Evolutionary conservation across 1,140 invertebrate species (phyloP), one percentile per base, ranked within the genome.

Genomic region (Colletes latitarsis): DNA sequence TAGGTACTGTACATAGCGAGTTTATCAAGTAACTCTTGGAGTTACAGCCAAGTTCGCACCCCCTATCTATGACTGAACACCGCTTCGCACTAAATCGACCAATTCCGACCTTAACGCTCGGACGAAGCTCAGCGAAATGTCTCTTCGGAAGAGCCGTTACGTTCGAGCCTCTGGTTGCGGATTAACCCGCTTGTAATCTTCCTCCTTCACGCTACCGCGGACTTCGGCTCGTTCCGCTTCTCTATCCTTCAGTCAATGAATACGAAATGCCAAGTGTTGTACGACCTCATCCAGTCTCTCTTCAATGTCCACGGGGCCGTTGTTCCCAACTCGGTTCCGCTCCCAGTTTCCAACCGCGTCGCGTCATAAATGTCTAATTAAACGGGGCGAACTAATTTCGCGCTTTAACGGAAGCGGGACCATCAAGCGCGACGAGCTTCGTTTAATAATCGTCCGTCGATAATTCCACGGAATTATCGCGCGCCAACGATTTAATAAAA

Each of bases 141-240:
- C 77, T 76, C 62, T 57, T 63, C n/a, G 70, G 30, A 69, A 76
- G 77, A 70, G 67, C 57, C 39, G 78, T 62, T 74, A 83, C 69
- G 60, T 30, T 58, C 72, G 68, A 85, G 60, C 57, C 76, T 72
- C 69, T 67, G 60, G 79, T 81, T 6, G 67, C 52, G 83, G 88
- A 90, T 90, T 90, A 89, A 86, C 79, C 81, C 82, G 80, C 80
- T 82, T 69, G 84, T 88, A 88, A 89, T 89, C 82, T 79, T 69
- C 78, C 74, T 19, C 57, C 69, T 58, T 66, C 73, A 57, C 83
- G 80, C 53, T 77, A 21, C 73, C 80, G 52, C 52, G 81, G 66
- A 64, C 69, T 84, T 73, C 57, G 41, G 41, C 30, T 71, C 71
- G 55, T 73, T 77, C 69, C 60, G 52, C 57, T 30, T 53, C 81